A percentile compares a stretch with the other conserved stretches of the same genome.
Conservation (phyloP, 2,888 invertebrate species). For the Amphimallon solstitiale region DNA sequence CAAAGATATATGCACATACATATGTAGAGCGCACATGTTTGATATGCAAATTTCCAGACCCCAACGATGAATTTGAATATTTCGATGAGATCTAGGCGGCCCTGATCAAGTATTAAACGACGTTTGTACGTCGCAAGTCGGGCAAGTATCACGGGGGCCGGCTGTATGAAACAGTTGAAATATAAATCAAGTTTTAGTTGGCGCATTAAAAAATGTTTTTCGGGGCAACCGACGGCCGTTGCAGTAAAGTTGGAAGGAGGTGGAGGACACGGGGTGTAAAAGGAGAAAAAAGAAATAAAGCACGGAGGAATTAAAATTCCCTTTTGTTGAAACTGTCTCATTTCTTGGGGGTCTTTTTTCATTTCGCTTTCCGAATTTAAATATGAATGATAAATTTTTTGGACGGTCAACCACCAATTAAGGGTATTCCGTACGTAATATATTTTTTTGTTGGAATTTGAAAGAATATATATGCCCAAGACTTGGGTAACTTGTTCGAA, state of each 20-base stretch:
- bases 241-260: not conserved
- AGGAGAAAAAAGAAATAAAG: no score
- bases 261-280: not conserved
- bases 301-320: not conserved
- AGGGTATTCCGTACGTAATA: no score
- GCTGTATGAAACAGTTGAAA: slow-evolving; percentile 29
- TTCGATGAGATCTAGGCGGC: slow-evolving; percentile 45
- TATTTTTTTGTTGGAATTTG: no score
- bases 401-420: no score
- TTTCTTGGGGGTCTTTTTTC: not conserved
- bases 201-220: slow-evolving; percentile 37
- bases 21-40: slow-evolving; percentile 46
- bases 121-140: not conserved
- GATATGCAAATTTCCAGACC: slow-evolving; percentile 51
- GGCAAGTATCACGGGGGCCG: not conserved
- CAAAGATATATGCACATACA: not conserved
- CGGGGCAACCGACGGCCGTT: slow-evolving; percentile 10
- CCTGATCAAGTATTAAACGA: slow-evolving; percentile 29
- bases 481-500: no score
- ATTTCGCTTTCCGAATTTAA: no score
- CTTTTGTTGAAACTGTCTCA: not conserved
- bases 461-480: no score
- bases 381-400: no score
- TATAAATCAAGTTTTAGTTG: slow-evolving; percentile 39
- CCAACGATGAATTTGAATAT: slow-evolving; percentile 50